Percentiles rank a stretch among this genome's conserved stretches.
Conservation (phyloP, 2,888 invertebrate species). For the Phrixothrix hirtus region DNA sequence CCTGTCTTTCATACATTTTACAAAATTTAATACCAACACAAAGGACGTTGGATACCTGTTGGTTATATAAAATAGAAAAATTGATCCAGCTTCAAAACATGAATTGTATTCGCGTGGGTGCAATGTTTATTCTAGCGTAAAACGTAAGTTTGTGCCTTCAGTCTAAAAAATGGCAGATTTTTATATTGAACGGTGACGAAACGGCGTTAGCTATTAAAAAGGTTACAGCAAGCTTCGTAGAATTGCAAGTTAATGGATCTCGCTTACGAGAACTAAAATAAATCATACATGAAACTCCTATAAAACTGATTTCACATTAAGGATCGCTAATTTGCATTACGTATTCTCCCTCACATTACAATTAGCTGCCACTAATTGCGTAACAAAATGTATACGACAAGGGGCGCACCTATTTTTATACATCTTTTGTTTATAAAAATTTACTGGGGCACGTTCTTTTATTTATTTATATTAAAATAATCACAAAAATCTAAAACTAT, state of each 20-base stretch:
- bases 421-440: too few species aligned
- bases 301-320: conserved; percentile 42
- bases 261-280: conserved; percentile 47
- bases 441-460: too few species aligned
- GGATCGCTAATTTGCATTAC: conserved; percentile 51
- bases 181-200: conserved; percentile 10
- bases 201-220: conserved; percentile 9
- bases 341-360: conserved; percentile 52
- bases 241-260: conserved; percentile 44
- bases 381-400: conserved; percentile 25
- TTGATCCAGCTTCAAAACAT: too few species aligned
- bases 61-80: too few species aligned
- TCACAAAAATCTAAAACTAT: too few species aligned
- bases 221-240: conserved; percentile 33
- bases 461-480: too few species aligned
- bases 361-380: conserved; percentile 45
- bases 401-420: too few species aligned
- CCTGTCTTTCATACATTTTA: conserved; percentile 7
- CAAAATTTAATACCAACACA: too few species aligned
- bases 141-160: not conserved
- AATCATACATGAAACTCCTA: conserved; percentile 43
- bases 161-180: conserved; percentile 9
- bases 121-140: not conserved
- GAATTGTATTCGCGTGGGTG: not conserved
- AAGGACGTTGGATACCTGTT: too few species aligned